A percentile compares a stretch with the other conserved stretches of the same genome.
Evolutionary conservation across 2,113 vertebrate species (phyloP).

Genomic region (Seriola aureovittata): DNA sequence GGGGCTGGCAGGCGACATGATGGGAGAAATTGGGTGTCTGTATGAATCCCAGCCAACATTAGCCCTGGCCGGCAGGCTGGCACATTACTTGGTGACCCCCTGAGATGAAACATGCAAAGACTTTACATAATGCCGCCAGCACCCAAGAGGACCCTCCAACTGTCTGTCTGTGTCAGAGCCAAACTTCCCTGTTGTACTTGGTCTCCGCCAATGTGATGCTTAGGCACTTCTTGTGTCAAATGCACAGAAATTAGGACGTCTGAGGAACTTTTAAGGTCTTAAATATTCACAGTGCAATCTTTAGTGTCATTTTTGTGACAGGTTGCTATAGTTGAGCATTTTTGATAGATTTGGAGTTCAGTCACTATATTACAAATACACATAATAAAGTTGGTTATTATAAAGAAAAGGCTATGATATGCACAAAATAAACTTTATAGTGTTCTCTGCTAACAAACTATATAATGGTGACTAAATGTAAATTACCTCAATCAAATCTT

Average conservation of each 20-base stretch:
- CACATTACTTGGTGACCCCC: slow-evolving; percentile 42
- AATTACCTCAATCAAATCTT: background rate
- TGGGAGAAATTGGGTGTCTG: slow-evolving; percentile 72
- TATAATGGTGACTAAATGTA: background rate
- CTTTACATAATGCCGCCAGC: slow-evolving; percentile 56
- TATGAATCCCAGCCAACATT: slow-evolving; percentile 56
- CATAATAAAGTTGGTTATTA: background rate
- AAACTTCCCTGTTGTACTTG: slow-evolving; percentile 31
- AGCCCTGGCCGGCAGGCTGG: slow-evolving; percentile 43
- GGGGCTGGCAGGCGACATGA: slow-evolving; percentile 59
- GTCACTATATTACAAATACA: background rate
- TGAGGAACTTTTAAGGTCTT: background rate
- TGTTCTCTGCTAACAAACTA: background rate
- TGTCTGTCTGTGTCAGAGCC: slow-evolving; percentile 35
- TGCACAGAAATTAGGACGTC: background rate
- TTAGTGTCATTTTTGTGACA: background rate
- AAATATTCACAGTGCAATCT: background rate
- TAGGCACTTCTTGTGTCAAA: background rate
- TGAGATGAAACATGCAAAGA: slow-evolving; percentile 32
- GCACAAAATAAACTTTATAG: background rate
- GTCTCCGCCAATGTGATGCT: background rate
- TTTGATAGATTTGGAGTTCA: background rate
- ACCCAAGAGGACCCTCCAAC: slow-evolving; percentile 46
- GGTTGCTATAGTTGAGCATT: background rate
- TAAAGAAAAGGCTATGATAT: background rate